Base-by-base conservation (phyloP, 2,888 invertebrate genomes). In the Cantharis lateralis region DNA sequence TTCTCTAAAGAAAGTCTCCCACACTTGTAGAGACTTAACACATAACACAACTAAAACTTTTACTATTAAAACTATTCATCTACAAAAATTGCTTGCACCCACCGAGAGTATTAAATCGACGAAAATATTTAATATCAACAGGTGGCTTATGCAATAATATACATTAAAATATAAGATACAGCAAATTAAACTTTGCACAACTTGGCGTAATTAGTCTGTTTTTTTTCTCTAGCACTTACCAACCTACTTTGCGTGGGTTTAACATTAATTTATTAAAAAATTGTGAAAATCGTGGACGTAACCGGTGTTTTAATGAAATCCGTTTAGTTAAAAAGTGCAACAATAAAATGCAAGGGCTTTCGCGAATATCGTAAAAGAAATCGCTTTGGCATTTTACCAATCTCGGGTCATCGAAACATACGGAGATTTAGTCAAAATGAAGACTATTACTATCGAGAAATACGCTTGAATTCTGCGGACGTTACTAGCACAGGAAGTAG, bases 391-490 rank as follows among this genome's bases (percentile, higher is more conserved):
- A 63, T 91, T 92, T 7, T 97, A 97, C 88, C 96, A 97, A 85
- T 94, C 95, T 1, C 97, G 97, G 97, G 97, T 97, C 68, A 92
- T 96, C 71, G 94, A 94, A 87, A 97, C 97, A 1, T 98, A 98
- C 88, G 97, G 97, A 0, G 98, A 98, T 88, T 91, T 94, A 81
- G 97, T 97, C 10, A 98, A 98, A 90, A 98, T 98, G 3, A 98
- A 98, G 89, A 98, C 98, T 0, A 96, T 98, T 83, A 97, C 98
- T 1, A 89, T 95, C 81, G 95, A 95, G 86, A 98, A 98, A 88
- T 97, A 97, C 89, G 93, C 94, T 66, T 90, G 97, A 81, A 97
- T 98, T 80, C 89, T 97, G 81, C 92, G 95, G 82, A 96, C 97
- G 48, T 90, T 98, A 71, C 88, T 95, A 85, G 93, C 97, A 84